A percentile compares a stretch with the other conserved stretches of the same genome.
phyloP scores from a whole-genome alignment of 30 jellyfish, hydroid and myxozoan genomes.

The Turritopsis dohrnii region DNA sequence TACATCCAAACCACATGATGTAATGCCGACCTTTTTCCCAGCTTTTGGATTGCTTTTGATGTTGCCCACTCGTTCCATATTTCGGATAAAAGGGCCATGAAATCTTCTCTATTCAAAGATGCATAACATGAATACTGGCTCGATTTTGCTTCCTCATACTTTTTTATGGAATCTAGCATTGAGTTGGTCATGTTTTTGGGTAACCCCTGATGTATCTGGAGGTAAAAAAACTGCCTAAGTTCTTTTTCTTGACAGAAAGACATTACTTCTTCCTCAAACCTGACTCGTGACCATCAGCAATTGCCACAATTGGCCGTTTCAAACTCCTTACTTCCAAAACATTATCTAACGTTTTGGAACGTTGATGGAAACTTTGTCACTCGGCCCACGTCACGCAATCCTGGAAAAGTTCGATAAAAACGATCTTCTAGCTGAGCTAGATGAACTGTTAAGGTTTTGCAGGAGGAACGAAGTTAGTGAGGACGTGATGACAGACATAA shows the following conservation, averaged over 20 bases:
- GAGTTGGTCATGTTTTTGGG: not conserved
- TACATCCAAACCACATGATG: too few relatives aligned
- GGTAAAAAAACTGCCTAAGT: not conserved
- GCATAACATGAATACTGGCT: not conserved
- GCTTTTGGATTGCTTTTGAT: too few relatives aligned
- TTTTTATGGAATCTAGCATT: not conserved
- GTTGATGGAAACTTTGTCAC: too few relatives aligned
- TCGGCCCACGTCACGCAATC: too few relatives aligned
- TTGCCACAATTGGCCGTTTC: not conserved
- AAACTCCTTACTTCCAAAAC: not conserved
- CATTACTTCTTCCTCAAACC: not conserved
- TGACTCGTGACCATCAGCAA: not conserved
- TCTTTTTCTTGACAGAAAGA: not conserved
- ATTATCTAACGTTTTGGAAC: not conserved
- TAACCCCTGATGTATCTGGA: too few relatives aligned
- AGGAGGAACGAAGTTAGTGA: too few relatives aligned
- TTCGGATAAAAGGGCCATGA: not conserved
- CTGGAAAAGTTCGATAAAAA: too few relatives aligned
- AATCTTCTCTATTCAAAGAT: not conserved
- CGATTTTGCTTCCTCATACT: too few relatives aligned
- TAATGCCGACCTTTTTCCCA: too few relatives aligned
- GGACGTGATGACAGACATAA: too few relatives aligned
- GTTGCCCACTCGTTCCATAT: not conserved
- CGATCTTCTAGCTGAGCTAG: too few relatives aligned
- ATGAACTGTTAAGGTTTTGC: too few relatives aligned